phyloP scores from a whole-genome alignment of 2,113 vertebrate species.

The Passerina amoena region DNA sequence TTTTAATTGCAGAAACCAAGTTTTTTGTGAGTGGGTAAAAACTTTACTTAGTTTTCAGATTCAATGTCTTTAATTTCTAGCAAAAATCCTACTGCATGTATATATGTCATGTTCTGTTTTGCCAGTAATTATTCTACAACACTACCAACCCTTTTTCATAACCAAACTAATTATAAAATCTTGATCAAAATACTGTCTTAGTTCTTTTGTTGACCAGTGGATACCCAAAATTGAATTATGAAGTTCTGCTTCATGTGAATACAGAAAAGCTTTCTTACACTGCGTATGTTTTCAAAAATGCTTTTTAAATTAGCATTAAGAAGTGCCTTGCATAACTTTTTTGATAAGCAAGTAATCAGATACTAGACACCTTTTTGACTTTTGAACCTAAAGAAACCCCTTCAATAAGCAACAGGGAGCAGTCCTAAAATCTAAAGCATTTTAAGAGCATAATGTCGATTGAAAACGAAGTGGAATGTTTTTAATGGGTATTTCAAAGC shows the following conservation, averaged over 20 bases:
- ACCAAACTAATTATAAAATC: background rate
- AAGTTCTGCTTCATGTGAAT: background rate
- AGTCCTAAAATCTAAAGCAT: background rate
- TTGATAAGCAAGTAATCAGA: background rate
- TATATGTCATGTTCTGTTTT: background rate
- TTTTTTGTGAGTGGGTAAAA: fast-evolving
- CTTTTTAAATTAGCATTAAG: background rate
- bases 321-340: background rate
- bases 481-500: slow-evolving; percentile 24
- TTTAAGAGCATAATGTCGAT: background rate
- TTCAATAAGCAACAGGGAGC: background rate
- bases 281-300: background rate
- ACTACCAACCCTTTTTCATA: background rate
- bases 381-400: background rate
- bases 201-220: background rate
- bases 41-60: background rate
- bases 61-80: background rate
- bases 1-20: background rate
- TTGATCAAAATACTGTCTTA: background rate
- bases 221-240: background rate
- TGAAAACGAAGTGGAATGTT: background rate
- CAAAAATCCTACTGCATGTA: background rate
- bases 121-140: background rate
- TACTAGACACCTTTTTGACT: background rate
- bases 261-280: background rate